phyloP scores from a whole-genome alignment of 2,113 vertebrate genomes.

The Lophius piscatorius region DNA sequence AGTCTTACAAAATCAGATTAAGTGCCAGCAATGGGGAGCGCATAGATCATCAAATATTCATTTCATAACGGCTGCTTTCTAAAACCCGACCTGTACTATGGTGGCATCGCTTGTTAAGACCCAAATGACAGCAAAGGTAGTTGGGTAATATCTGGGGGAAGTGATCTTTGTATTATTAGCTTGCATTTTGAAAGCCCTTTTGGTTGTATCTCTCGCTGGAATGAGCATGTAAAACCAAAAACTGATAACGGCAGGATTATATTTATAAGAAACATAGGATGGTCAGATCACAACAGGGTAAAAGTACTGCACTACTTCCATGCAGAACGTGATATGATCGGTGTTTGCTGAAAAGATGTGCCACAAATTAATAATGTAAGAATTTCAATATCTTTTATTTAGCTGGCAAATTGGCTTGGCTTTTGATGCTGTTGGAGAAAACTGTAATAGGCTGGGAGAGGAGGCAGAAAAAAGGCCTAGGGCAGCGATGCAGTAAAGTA shows the following conservation, averaged over 20 bases:
- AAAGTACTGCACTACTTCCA: slow-evolving; percentile 11
- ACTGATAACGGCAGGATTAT: slow-evolving; percentile 9
- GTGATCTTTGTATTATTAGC: slow-evolving; percentile 29
- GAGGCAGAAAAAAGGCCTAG: slow-evolving; percentile 55
- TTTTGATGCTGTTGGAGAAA: slow-evolving; percentile 68
- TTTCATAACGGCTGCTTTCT: slow-evolving; percentile 78
- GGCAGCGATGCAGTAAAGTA: slow-evolving; percentile 50
- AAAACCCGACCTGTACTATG: slow-evolving; percentile 64
- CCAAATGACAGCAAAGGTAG: neutral
- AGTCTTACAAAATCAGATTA: slow-evolving; percentile 82
- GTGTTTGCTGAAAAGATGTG: slow-evolving; percentile 29
- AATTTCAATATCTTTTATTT: slow-evolving; percentile 72
- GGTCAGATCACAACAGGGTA: no score
- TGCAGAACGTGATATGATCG: neutral
- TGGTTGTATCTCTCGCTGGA: slow-evolving; percentile 29
- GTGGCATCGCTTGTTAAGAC: slow-evolving; percentile 35
- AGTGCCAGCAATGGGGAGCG: slow-evolving; percentile 72
- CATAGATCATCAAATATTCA: slow-evolving; percentile 86
- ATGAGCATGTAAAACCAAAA: slow-evolving; percentile 42
- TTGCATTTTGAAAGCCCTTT: slow-evolving; percentile 32
- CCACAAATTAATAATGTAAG: slow-evolving; percentile 73
- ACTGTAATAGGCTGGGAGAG: slow-evolving; percentile 72
- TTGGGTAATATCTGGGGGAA: slow-evolving; percentile 11
- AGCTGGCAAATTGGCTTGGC: slow-evolving; percentile 45
- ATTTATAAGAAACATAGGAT: no score